Conservation (phyloP, 2,888 invertebrate genomes). For the Agrotis clavis region DNA sequence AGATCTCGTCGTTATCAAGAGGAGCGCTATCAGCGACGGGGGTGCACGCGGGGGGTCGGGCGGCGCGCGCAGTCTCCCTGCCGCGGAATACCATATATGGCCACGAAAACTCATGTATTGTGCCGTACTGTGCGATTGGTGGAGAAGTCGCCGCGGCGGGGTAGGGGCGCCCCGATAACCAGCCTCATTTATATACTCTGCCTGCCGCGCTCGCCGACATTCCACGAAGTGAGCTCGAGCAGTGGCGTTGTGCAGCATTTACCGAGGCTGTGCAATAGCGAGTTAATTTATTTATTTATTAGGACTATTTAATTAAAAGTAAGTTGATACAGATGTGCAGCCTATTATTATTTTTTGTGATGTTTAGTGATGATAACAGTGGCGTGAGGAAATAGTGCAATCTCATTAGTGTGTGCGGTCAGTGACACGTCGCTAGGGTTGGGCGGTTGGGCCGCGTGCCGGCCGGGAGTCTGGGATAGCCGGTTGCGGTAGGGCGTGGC, state of each 20-base stretch:
- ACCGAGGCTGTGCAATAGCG: conserved; percentile 90
- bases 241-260: conserved; percentile 87
- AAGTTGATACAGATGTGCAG: conserved; percentile 81
- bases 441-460: conserved; percentile 73
- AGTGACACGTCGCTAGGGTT: conserved; percentile 84
- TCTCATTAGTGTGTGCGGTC: conserved; percentile 84
- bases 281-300: conserved; percentile 90
- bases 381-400: conserved; percentile 77
- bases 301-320: conserved; percentile 90
- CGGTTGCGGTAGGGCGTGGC: conserved; percentile 91
- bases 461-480: conserved; percentile 80
- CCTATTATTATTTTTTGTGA: conserved; percentile 72
- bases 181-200: conserved; percentile 91
- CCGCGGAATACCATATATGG: conserved; percentile 91
- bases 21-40: conserved; percentile 77
- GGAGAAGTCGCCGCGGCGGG: conserved; percentile 86
- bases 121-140: conserved; percentile 92
- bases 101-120: conserved; percentile 88
- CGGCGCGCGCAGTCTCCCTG: conserved; percentile 89
- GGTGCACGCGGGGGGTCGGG: conserved; percentile 75
- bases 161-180: conserved; percentile 90
- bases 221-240: conserved; percentile 90
- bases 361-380: conserved; percentile 73
- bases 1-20: conserved; percentile 84
- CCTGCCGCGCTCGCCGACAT: conserved; percentile 85